Evolutionary conservation across 2,113 vertebrate species (phyloP), one percentile per base, ranked within the genome.

Genomic region (Labeo catla): DNA sequence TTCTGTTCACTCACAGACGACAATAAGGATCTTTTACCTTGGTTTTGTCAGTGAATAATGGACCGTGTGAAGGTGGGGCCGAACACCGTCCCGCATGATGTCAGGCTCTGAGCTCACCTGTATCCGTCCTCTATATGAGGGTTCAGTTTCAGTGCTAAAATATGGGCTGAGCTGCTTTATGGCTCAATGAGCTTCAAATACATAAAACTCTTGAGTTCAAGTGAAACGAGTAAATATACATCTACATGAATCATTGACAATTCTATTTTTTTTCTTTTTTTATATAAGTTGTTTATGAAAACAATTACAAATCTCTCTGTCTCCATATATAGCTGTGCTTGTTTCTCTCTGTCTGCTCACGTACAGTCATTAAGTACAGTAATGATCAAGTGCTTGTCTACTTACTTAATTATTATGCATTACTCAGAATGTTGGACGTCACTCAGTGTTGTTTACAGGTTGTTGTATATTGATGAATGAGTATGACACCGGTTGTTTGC

Each of bases 1-100:
- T 88, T 50, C 89, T 85, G 87, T 92, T 86, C 87, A 88, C 90
- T 88, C 86, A 88, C 82, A 28, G 28, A 73, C 4, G 12, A 63
- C 36, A 59, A 59, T 12, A 39, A n/a, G 10, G 10, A 59, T n/a
- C 34, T 59, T 59, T 79, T 45, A 21, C 10, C 39, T 11, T 21
- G 2, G 39, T 77, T 84, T 81, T 87, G 88, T 91, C 86, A 54
- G 47, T 84, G 89, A 86, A 79, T 83, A 87, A 85, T 72, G 68
- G 82, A 1, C 49, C 3, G 39, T 54, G 13, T 73, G 39, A 73
- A 73, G 73, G 80, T 79, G 6, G 16, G 34, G 34, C 2, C 7
- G 2, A 39, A 54, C 28, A 66, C 11, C 2, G 28, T 13, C 72
- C 73, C n/a, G 3, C 1, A 28, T 74, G 45, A 76, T 49, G 72